These are phyloP conservation scores for Cotesia congregata DNA, from an alignment of 2,888 invertebrate species.

Conservation along the genomic window DNA sequence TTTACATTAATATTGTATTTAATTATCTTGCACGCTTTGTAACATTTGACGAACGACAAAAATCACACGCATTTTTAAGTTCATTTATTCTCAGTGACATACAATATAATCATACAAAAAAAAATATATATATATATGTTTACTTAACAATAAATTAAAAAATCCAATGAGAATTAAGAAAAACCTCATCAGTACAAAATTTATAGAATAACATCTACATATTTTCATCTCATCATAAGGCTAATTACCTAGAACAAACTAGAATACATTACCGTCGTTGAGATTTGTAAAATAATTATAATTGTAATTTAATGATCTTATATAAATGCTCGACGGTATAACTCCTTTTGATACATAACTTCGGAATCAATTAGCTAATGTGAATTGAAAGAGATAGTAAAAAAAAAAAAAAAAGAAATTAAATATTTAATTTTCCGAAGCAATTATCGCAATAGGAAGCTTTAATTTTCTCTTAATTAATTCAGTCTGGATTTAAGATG, in stretches of 20 bases:
- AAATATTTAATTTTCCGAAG: constrained; percentile 15
- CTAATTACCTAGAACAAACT: constrained; percentile 20
- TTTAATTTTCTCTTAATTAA: constrained; percentile 42
- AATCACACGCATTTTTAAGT: constrained; percentile 10
- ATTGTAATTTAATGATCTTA: neutral
- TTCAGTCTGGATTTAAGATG: constrained; percentile 60
- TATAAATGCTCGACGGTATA: constrained; percentile 9
- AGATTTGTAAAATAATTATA: neutral
- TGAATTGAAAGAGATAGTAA: neutral
- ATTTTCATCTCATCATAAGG: constrained; percentile 5
- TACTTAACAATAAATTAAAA: constrained; percentile 29
- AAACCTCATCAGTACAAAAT: constrained; percentile 5
- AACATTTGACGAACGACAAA: constrained; percentile 23
- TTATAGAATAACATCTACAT: constrained; percentile 4
- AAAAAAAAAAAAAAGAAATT: constrained; percentile 14
- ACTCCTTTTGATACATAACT: constrained; percentile 11
- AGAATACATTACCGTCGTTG: constrained; percentile 2
- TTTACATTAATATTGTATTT: constrained; percentile 49
- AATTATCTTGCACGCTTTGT: constrained; percentile 23
- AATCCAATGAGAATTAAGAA: constrained; percentile 15
- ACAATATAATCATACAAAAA: constrained; percentile 31
- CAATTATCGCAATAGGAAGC: constrained; percentile 46
- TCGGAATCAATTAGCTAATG: constrained; percentile 13
- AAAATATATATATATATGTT: neutral
- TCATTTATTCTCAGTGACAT: constrained; percentile 22